Evolutionary conservation across 1,140 invertebrate genomes (phyloP).

Genomic region (Bombus polaris): DNA sequence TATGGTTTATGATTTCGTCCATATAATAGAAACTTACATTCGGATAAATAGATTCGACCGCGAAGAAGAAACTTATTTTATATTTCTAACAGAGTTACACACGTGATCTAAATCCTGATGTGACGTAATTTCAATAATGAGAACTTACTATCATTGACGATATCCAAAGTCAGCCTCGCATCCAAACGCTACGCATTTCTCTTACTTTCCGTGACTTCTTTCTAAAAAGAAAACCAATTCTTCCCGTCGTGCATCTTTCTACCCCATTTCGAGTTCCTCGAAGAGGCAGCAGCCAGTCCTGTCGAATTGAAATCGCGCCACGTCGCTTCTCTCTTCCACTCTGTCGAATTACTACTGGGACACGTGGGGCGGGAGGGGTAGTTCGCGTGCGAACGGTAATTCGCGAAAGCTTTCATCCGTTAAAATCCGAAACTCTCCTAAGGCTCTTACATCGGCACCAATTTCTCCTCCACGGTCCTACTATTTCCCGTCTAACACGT

Average conservation of each 20-base stretch:
- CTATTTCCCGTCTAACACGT: not conserved
- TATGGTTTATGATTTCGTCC: no score
- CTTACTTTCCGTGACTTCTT: not conserved
- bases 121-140: no score
- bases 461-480: not conserved
- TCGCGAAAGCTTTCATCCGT: slow-evolving; percentile 62
- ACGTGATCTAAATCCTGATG: no score
- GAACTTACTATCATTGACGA: no score
- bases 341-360: slow-evolving; percentile 65
- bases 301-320: slow-evolving; percentile 29
- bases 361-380: not conserved
- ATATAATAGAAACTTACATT: no score
- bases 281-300: not conserved
- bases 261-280: not conserved
- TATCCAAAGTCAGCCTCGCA: no score
- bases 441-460: slow-evolving; percentile 28
- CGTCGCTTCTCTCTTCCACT: slow-evolving; percentile 44
- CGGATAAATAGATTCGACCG: no score
- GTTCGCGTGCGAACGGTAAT: slow-evolving; percentile 46
- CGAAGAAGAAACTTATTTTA: no score
- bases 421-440: slow-evolving; percentile 54
- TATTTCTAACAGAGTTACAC: no score
- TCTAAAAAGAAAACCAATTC: not conserved
- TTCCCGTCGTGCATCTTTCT: not conserved
- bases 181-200: not conserved